Base-by-base conservation (phyloP, 1,140 invertebrate species). In the Psix sp. region DNA sequence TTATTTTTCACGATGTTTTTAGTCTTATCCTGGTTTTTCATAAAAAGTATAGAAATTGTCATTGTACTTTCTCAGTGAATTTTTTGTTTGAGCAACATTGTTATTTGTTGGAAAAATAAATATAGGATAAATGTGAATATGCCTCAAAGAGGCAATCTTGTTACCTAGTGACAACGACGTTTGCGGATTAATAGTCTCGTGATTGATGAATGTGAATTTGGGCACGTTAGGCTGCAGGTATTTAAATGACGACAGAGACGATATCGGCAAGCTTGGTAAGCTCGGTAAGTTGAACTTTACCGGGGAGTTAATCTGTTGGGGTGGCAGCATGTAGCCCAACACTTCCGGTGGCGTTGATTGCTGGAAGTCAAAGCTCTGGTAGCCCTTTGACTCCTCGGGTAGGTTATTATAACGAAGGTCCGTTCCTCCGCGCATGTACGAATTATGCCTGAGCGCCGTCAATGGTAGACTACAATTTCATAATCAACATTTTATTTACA, bases 261-360 rank as follows among this genome's bases (percentile, higher is more conserved):
- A 66, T 76, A 74, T 77, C 35, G 74, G 51, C 49, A 74, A 39
- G 42, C 70, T 52, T 3, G 72, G 45, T n/a, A 62, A 29, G 2
- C 40, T 43, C n/a, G n/a, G n/a, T n/a, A n/a, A n/a, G n/a, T n/a
- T n/a, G 2, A 81, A 49, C 74, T 70, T 78, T 31, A 75, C 20
- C 9, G 78, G 78, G 4, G 66, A 29, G n/a, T 20, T 51, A 9
- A 74, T 71, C 42, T 79, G n/a, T n/a, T n/a, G 66, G 15, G 76
- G 59, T 11, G 62, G 43, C 21, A 79, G 24, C 14, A 77, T 40
- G 42, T 78, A 77, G 10, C 75, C 73, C 42, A 77, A 39, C 7
- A 59, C 51, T 66, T 75, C 77, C 11, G 73, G 57, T 2, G 45
- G 7, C 6, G 67, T 38, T 39, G 75, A 62, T 36, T 77, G 74